These are phyloP conservation scores for Teleiodes luculella DNA, from an alignment of 2,888 invertebrate genomes.

Conservation along the genomic window DNA sequence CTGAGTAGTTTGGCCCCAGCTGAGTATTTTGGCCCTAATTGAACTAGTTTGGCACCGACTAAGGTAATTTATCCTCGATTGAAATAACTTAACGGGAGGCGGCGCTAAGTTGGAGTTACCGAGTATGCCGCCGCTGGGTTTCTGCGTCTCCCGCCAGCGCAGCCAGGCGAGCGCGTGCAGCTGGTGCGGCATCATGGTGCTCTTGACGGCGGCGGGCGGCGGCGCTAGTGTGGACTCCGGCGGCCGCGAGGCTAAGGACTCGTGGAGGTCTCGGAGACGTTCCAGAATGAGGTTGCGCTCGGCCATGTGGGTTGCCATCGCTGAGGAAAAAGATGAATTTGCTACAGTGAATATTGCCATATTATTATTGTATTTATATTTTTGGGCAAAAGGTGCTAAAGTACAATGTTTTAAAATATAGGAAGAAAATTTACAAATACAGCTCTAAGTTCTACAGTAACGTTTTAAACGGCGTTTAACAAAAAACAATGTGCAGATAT, in stretches of 20 bases:
- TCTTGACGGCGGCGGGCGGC: slow-evolving; percentile 81
- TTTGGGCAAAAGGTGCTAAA: too few species aligned
- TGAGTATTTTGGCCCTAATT: neutral
- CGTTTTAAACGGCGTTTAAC: too few species aligned
- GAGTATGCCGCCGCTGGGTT: slow-evolving; percentile 88
- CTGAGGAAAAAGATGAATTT: slow-evolving; percentile 44
- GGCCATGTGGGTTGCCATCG: slow-evolving; percentile 82
- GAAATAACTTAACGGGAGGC: too few species aligned
- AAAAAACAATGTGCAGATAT: too few species aligned
- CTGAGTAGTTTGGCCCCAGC: too few species aligned
- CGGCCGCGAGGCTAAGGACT: slow-evolving; percentile 83
- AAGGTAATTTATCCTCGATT: too few species aligned
- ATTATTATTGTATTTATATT: too few species aligned
- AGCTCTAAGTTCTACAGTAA: too few species aligned
- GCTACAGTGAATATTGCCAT: too few species aligned
- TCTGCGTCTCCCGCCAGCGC: slow-evolving; percentile 87
- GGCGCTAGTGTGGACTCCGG: slow-evolving; percentile 75
- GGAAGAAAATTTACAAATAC: too few species aligned
- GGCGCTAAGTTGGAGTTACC: slow-evolving; percentile 55
- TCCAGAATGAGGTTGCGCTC: slow-evolving; percentile 85
- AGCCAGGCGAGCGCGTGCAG: slow-evolving; percentile 89
- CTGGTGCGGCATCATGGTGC: slow-evolving; percentile 85
- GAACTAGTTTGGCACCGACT: neutral
- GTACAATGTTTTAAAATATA: too few species aligned
- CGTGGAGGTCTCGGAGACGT: slow-evolving; percentile 84